phyloP scores from a whole-genome alignment of 1,140 invertebrate genomes.

The Anoplolepis gracilipes region DNA sequence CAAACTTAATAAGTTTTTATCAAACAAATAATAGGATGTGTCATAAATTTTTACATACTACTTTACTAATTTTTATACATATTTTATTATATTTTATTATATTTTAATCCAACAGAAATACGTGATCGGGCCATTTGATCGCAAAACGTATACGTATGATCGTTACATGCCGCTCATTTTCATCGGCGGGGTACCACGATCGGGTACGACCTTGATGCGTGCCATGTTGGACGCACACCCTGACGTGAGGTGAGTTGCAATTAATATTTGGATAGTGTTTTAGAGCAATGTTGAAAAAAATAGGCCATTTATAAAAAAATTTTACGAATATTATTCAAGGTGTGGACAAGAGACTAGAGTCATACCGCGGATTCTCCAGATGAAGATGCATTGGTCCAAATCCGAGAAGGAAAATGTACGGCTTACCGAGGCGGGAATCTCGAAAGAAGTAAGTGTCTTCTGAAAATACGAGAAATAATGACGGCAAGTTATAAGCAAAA shows the following conservation, averaged over 20 bases:
- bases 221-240: constrained; percentile 99
- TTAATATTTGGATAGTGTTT: background rate
- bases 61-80: background rate
- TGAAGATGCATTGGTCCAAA: constrained; percentile 96
- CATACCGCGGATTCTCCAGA: constrained; percentile 96
- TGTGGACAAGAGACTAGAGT: constrained; percentile 99
- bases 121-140: constrained; percentile 87
- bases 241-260: constrained; percentile 91
- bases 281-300: no score
- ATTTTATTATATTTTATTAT: background rate
- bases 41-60: background rate
- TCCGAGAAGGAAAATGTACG: constrained; percentile 95
- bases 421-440: constrained; percentile 97
- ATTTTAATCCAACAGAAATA: constrained; percentile 88
- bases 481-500: background rate
- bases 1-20: background rate
- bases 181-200: constrained; percentile 98
- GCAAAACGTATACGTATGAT: constrained; percentile 91
- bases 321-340: constrained; percentile 82
- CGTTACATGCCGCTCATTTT: constrained; percentile 97
- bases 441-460: constrained; percentile 89
- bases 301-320: background rate
- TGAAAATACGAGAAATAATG: background rate
- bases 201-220: constrained; percentile 98
- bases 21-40: no score